Evolutionary conservation across 2,888 invertebrate genomes (phyloP).

Genomic region (Drosophila seclusa): DNA sequence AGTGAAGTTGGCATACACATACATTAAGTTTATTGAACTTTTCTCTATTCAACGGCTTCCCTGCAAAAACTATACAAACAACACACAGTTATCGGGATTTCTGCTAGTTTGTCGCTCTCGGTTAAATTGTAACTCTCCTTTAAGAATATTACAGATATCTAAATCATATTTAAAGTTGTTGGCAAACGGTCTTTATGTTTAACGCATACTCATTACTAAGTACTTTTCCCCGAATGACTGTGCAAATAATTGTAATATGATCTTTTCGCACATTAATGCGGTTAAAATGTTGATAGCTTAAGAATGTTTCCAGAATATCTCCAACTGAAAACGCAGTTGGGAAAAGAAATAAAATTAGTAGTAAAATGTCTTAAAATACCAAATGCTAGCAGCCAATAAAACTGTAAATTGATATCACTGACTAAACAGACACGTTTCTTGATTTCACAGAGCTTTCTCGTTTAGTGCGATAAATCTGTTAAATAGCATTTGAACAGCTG

Average conservation of each 20-base stretch:
- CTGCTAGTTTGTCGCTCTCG: neutral
- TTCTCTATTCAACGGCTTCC: neutral
- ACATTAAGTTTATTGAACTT: neutral
- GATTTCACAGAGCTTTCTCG: constrained; percentile 60
- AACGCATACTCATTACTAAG: neutral
- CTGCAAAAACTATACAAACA: neutral
- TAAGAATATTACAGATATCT: neutral
- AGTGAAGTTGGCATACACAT: neutral
- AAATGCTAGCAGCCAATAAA: constrained; percentile 39
- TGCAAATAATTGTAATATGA: neutral
- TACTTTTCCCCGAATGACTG: neutral
- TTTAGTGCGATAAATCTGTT: constrained; percentile 62
- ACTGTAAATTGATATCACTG: constrained; percentile 52
- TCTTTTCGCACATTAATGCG: neutral
- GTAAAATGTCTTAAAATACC: constrained; percentile 10
- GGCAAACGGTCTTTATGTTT: neutral
- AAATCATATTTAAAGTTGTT: neutral
- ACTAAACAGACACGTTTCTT: constrained; percentile 34
- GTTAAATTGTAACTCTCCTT: neutral
- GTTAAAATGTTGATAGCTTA: neutral
- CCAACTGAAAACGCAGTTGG: constrained; percentile 5
- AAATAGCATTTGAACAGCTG: constrained; percentile 17
- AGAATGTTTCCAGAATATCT: constrained; percentile 13
- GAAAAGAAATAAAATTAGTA: constrained; percentile 9
- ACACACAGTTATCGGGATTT: neutral